Percentiles rank a stretch among this genome's conserved stretches.
phyloP scores from a whole-genome alignment of 2,888 invertebrate species.

The Philereme vetulata region DNA sequence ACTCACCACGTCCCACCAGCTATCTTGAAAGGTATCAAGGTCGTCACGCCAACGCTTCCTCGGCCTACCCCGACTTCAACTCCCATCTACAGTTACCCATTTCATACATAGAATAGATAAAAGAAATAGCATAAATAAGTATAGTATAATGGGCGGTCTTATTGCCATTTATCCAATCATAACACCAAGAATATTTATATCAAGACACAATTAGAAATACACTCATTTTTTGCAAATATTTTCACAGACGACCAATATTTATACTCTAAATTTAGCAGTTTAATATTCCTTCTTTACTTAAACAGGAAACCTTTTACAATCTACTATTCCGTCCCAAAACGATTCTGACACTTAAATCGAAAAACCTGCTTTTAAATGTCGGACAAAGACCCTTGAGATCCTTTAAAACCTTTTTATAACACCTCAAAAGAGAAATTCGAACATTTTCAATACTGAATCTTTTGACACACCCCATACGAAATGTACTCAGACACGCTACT shows the following conservation, averaged over 20 bases:
- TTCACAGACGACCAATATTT: constrained; percentile 17
- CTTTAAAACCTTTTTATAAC: constrained; percentile 44
- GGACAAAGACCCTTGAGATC: constrained; percentile 34
- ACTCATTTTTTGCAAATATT: not conserved
- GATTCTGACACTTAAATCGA: constrained; percentile 28
- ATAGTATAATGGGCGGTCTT: no score
- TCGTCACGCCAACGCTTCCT: no score
- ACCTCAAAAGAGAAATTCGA: constrained; percentile 40
- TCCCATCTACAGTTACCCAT: no score
- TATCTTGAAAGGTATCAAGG: no score
- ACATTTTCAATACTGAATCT: constrained; percentile 30
- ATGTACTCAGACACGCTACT: constrained; percentile 54
- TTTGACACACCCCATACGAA: constrained; percentile 30
- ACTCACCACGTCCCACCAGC: no score
- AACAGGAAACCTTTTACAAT: constrained; percentile 31
- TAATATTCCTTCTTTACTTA: constrained; percentile 14
- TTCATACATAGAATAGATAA: no score
- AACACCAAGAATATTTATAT: no score
- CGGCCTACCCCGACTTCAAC: no score
- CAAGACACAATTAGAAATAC: no score
- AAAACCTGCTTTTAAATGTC: constrained; percentile 31
- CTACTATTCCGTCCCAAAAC: constrained; percentile 22
- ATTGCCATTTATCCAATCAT: no score
- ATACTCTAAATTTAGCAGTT: not conserved
- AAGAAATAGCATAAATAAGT: no score